Evolutionary conservation across 30 jellyfish, hydroid and myxozoan genomes (phyloP).

Genomic region (Rhopilema esculentum): DNA sequence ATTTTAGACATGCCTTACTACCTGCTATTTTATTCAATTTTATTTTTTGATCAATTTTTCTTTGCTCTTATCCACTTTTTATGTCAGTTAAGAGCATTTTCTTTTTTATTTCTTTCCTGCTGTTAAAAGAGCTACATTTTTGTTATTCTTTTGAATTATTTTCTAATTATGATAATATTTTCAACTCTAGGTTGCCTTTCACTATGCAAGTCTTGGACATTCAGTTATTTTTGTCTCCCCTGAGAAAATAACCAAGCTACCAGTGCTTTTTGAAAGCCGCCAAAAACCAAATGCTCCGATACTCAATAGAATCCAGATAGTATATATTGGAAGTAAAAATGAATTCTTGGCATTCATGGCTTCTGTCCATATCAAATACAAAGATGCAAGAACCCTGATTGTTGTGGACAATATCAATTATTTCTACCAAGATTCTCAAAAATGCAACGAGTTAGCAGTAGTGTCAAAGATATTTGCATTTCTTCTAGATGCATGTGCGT

Average conservation of each 20-base stretch:
- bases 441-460: constrained; percentile 34
- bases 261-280: constrained; percentile 9
- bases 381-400: constrained; percentile 3
- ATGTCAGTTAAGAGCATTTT: too few relatives aligned
- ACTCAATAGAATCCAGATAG: constrained; percentile 40
- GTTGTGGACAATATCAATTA: constrained; percentile 53
- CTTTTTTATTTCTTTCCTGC: too few relatives aligned
- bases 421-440: constrained; percentile 12
- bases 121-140: too few relatives aligned
- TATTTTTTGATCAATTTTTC: too few relatives aligned
- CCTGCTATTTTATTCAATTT: too few relatives aligned
- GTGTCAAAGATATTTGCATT: constrained; percentile 45
- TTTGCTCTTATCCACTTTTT: too few relatives aligned
- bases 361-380: constrained; percentile 38
- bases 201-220: constrained; percentile 18
- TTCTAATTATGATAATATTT: too few relatives aligned
- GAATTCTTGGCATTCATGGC: constrained; percentile 60
- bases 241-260: constrained; percentile 20
- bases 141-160: too few relatives aligned
- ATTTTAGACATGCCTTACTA: too few relatives aligned
- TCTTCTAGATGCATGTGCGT: constrained; percentile 43
- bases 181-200: constrained; percentile 53
- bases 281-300: constrained; percentile 17
- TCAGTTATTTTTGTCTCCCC: constrained; percentile 54
- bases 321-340: constrained; percentile 29